Base-by-base conservation (phyloP, 2,113 vertebrate genomes). In the Ophthalmolycus amberensis region DNA sequence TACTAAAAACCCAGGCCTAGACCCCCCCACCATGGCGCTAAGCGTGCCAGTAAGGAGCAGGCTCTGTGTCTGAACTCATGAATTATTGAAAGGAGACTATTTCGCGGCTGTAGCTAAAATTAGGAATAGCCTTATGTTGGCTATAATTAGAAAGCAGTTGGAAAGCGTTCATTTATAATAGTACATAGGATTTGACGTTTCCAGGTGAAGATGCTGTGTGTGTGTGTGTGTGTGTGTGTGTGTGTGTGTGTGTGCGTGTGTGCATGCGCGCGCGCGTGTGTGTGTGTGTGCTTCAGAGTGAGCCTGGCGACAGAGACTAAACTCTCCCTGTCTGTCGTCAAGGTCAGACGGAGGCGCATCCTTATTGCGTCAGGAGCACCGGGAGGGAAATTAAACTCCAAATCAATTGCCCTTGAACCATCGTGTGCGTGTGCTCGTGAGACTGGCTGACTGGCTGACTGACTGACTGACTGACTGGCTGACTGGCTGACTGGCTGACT, bases 381-480 rank as follows among this genome's bases (percentile, higher is more conserved):
- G 34, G 75, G 86, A 90, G 93, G 90, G 92, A 91, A 94, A 92
- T 93, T 90, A 94, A 94, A 95, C 91, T 92, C 92, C 87, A 88
- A 95, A 95, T 94, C 94, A 95, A 93, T 92, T 74, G 90, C 84
- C 90, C 87, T 88, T 93, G 92, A 93, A 89, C 90, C 70, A 37
- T 48, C 32, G 71, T 34, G 72, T 16, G 78, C 16, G 62, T 7
- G 46, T 22, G 60, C 22, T 22, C 29, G 73, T 59, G 75, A 56
- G 71, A 52, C 65, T n/a, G 60, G 22, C 37, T 73, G 27, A 14
- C 34, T 66, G 73, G 32, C 71, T 69, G 64, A 27, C 71, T 77
- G 81, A 18, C 82, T 77, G 81, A 18, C 82, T 80, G 86, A n/a
- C 37, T 73, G 27, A 14, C 34, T 66, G 73, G 32, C 71, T 69